Evolutionary conservation across 2,113 vertebrate species (phyloP).

Genomic region (Microcebus lehilahytsara): DNA sequence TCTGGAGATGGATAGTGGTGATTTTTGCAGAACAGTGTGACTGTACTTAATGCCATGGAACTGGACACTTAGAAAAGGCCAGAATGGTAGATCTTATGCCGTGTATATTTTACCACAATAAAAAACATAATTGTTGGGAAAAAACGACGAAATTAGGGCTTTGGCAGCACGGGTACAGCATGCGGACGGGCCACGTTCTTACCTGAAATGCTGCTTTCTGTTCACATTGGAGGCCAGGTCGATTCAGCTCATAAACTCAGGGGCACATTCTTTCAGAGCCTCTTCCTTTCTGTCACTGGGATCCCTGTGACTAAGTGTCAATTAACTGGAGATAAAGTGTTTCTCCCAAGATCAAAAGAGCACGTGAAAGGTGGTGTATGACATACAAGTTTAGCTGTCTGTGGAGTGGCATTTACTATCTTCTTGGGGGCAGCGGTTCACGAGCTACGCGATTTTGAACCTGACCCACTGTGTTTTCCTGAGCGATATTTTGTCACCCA

Average conservation of each 20-base stretch:
- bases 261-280: not conserved
- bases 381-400: conserved; percentile 46
- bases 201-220: not conserved
- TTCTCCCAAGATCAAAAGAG: not conserved
- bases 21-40: not conserved
- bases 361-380: not conserved
- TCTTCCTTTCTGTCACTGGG: not conserved
- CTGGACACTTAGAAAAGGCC: not conserved
- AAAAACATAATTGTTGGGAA: not conserved
- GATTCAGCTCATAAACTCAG: not conserved
- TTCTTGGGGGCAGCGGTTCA: conserved; percentile 51
- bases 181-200: not conserved
- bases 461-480: conserved; percentile 39
- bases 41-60: not conserved
- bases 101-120: not conserved
- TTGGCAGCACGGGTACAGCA: not conserved
- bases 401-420: conserved; percentile 41
- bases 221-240: not conserved
- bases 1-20: not conserved
- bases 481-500: conserved; percentile 25
- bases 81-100: not conserved
- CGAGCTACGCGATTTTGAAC: conserved; percentile 15
- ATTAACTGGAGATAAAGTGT: not conserved
- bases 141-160: not conserved
- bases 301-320: not conserved